Conservation (phyloP, 2,113 vertebrate genomes). For the Eulemur rufifrons region DNA sequence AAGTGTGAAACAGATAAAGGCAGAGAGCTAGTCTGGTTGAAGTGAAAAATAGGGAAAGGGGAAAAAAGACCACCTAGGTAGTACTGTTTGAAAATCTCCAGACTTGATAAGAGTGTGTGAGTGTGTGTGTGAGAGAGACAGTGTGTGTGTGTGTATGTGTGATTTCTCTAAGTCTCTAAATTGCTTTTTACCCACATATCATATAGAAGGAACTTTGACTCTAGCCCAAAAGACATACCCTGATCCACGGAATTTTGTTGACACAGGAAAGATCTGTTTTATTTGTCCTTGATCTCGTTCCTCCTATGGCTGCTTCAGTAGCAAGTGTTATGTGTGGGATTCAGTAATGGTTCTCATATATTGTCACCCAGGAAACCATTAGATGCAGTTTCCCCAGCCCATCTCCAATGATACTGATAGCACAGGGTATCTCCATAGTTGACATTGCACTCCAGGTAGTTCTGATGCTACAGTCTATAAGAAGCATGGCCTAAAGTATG, state of each 20-base stretch:
- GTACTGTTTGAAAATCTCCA: background rate
- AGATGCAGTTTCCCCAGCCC: no score
- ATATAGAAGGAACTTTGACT: background rate
- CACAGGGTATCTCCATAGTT: background rate
- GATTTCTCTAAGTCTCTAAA: background rate
- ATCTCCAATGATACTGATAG: accelerated
- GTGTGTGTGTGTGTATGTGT: no score
- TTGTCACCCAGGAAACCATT: background rate
- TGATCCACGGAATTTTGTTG: background rate
- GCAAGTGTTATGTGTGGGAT: background rate
- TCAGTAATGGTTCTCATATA: background rate
- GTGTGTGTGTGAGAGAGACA: background rate
- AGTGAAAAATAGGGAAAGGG: background rate
- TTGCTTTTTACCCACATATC: background rate
- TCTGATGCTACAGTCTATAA: background rate
- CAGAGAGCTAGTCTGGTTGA: background rate
- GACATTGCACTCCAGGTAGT: background rate
- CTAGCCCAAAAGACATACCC: background rate
- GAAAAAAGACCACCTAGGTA: background rate
- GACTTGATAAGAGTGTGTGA: background rate
- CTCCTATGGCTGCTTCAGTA: background rate
- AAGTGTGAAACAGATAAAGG: background rate
- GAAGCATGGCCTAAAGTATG: background rate
- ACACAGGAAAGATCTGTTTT: background rate
- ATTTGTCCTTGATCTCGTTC: background rate